Base-by-base conservation (phyloP, 2,797 vertebrate species). In the Sandelia bainsii region DNA sequence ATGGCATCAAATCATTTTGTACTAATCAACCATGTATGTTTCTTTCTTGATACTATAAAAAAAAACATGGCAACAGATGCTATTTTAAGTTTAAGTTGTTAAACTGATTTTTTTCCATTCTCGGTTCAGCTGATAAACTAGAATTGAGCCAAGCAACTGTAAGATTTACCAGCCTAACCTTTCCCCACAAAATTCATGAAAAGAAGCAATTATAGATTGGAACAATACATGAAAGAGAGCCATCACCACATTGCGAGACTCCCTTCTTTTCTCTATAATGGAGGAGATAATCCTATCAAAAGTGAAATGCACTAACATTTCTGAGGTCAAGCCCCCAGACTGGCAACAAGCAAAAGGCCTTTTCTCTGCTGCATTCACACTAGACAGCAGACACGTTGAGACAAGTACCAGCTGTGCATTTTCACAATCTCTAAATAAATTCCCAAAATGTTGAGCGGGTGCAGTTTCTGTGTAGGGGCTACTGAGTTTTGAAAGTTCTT, bases 161-260 rank as follows among this genome's bases (percentile, higher is more conserved):
- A 83, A 80, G 74, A 85, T 89, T 88, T 85, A 89, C 53, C 51
- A 60, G 53, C 77, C 79, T 86, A 88, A 85, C 86, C 84, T 89
- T 89, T 85, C 62, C 54, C 51, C 69, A 73, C 72, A 68, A 84
- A 81, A 89, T 67, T 77, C 81, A 89, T 87, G 86, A 93, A 91
- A 88, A 86, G 87, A 93, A 93, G 87, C 89, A 92, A 94, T 95
- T 94, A 94, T 91, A 93, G 89, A 89, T 88, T 89, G 85, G 86
- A 85, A 91, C 85, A 90, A 91, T 84, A 72, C 84, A 91, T 89
- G 87, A 93, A 89, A 89, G 81, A 91, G 70, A 90, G 77, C 76
- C 82, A 80, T 80, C 62, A 52, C 72, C 68, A 73, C 88, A 70
- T 68, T 67, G 86, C 61, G 42, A 74, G 65, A 59, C 66, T 75